These are phyloP conservation scores for Amyelois transitella DNA, from an alignment of 1,140 invertebrate genomes.

Conservation along the genomic window DNA sequence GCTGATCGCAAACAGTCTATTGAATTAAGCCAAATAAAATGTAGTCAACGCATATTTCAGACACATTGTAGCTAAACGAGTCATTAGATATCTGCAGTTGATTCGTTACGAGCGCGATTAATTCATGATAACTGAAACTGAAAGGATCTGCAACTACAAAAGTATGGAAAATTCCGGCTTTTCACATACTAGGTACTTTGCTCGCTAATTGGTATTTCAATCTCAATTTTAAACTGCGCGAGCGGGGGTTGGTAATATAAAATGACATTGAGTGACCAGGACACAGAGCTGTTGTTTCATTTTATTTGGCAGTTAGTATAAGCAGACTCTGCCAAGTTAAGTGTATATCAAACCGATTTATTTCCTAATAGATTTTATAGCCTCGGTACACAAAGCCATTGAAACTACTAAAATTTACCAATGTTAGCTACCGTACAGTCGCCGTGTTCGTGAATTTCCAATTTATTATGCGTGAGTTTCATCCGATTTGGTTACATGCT, in stretches of 20 bases:
- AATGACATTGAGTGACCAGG: neutral
- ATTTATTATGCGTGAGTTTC: slow-evolving; percentile 23
- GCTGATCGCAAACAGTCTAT: neutral
- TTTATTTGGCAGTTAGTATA: neutral
- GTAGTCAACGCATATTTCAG: slow-evolving; percentile 1
- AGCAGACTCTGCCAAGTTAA: neutral
- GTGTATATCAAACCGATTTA: neutral
- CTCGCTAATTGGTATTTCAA: too few relatives aligned
- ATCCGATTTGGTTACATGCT: slow-evolving; percentile 27
- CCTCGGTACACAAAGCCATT: neutral
- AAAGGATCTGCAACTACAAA: too few relatives aligned
- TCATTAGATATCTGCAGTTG: too few relatives aligned
- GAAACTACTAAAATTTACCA: slow-evolving; percentile 34
- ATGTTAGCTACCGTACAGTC: slow-evolving; percentile 21
- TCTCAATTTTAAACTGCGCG: too few relatives aligned
- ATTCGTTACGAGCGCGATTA: too few relatives aligned
- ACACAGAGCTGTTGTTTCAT: neutral
- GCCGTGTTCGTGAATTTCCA: slow-evolving; percentile 27
- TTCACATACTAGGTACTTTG: too few relatives aligned
- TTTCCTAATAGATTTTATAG: neutral
- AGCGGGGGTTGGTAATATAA: too few relatives aligned
- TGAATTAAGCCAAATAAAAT: neutral
- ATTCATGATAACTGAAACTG: too few relatives aligned
- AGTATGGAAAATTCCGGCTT: too few relatives aligned
- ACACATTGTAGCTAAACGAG: too few relatives aligned